phyloP scores from a whole-genome alignment of 2,797 vertebrate genomes.

The Hapalemur alaotrensis region DNA sequence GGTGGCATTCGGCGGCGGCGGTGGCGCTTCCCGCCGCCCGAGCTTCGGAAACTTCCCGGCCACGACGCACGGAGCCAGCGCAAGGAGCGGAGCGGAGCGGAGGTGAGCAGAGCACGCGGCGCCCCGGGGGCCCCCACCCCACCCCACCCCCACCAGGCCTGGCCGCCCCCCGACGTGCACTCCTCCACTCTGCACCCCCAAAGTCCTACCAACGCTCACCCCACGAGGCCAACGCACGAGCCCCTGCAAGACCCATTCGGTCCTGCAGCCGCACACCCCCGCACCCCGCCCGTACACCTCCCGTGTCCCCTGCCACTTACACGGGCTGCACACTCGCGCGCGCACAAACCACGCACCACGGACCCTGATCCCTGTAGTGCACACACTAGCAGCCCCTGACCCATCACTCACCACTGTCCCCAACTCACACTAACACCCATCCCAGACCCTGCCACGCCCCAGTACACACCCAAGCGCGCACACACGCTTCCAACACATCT shows the following conservation, averaged over 20 bases:
- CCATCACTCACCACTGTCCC: not conserved
- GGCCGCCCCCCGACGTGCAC: not conserved
- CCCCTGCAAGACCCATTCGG: not conserved
- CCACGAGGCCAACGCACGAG: not conserved
- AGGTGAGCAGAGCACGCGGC: constrained; percentile 71
- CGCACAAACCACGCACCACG: not conserved
- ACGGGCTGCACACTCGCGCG: not conserved
- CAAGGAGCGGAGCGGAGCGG: constrained; percentile 25
- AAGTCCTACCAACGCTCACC: constrained; percentile 42
- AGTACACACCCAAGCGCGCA: constrained; percentile 43
- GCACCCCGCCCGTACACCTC: not conserved
- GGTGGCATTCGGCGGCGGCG: constrained; percentile 18
- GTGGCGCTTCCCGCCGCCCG: constrained; percentile 47
- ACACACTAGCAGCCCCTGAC: not conserved
- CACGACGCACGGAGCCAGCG: constrained; percentile 42
- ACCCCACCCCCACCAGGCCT: constrained; percentile 45
- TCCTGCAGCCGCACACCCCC: not conserved
- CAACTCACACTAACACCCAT: constrained; percentile 37
- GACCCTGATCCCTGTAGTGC: not conserved
- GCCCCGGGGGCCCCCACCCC: not conserved
- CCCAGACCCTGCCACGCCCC: constrained; percentile 58
- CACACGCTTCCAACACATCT: not conserved
- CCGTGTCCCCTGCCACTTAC: constrained; percentile 15
- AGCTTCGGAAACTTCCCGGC: constrained; percentile 67
- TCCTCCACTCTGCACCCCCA: constrained; percentile 39